Percentiles rank a stretch among this genome's conserved stretches.
Conservation (phyloP, 2,888 invertebrate species). For the Tenthredo notha region DNA sequence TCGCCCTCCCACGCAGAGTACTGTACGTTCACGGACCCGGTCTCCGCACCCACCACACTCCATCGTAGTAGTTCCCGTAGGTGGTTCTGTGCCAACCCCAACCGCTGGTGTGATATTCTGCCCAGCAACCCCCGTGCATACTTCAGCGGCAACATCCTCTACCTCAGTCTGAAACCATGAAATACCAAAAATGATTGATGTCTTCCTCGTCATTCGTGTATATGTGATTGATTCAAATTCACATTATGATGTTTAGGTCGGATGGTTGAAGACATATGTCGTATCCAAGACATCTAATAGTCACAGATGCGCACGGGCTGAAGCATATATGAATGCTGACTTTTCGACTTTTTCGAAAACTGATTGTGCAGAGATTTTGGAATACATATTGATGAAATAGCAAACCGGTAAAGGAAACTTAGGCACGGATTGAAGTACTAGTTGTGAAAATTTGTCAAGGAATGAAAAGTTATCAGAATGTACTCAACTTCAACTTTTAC, state of each 20-base stretch:
- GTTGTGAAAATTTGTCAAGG: neutral
- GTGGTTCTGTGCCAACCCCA: conserved; percentile 48
- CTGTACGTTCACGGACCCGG: conserved; percentile 51
- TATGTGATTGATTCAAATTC: neutral
- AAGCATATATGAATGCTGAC: neutral
- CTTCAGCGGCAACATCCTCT: conserved; percentile 70
- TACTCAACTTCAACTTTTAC: neutral
- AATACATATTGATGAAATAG: neutral
- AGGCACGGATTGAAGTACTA: no score
- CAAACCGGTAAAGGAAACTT: no score
- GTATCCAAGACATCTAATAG: no score
- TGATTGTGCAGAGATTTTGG: neutral
- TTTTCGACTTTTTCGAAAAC: neutral
- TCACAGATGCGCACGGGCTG: no score
- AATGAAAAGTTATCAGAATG: neutral
- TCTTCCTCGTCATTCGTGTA: neutral
- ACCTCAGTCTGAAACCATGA: conserved; percentile 70
- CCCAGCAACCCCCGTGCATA: conserved; percentile 66
- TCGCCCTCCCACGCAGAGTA: conserved; percentile 85
- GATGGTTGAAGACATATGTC: no score
- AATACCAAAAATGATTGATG: neutral
- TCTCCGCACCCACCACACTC: conserved; percentile 63
- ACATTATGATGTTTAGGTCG: no score
- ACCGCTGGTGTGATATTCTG: conserved; percentile 41
- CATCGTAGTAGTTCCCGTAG: conserved; percentile 42